A percentile compares a stretch with the other conserved stretches of the same genome.
These are phyloP conservation scores for Cirrhinus molitorella DNA, from an alignment of 2,797 vertebrate genomes.

Conservation along the genomic window DNA sequence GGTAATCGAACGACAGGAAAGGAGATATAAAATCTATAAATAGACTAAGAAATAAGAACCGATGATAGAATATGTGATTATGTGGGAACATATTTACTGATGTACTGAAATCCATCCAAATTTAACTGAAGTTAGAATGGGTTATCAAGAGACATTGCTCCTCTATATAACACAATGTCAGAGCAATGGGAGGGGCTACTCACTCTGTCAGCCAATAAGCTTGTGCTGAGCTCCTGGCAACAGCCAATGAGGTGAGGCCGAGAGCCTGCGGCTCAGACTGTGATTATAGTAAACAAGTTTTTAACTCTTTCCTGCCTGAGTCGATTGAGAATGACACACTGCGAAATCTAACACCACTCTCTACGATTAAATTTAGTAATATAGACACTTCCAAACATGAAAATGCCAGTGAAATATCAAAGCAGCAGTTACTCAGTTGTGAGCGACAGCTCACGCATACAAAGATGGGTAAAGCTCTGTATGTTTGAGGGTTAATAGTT, in stretches of 20 bases:
- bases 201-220: conserved; percentile 62
- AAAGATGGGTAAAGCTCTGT: background rate
- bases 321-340: conserved; percentile 2
- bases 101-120: conserved; percentile 34
- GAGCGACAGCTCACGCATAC: background rate
- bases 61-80: background rate
- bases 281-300: conserved; percentile 70
- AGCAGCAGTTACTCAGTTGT: background rate
- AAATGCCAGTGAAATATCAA: background rate
- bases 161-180: conserved; percentile 62
- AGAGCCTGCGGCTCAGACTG: conserved; percentile 55
- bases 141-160: conserved; percentile 54
- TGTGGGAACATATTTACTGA: background rate
- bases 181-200: conserved; percentile 68
- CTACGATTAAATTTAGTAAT: background rate
- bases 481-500: conserved; percentile 30
- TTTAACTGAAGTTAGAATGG: conserved; percentile 49
- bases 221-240: conserved; percentile 56
- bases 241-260: conserved; percentile 69
- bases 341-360: background rate
- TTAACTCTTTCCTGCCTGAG: conserved; percentile 67
- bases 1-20: conserved; percentile 33
- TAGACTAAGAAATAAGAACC: background rate
- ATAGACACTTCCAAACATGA: background rate
- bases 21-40: background rate